Conservation (phyloP, 2,888 invertebrate genomes). For the Plusia festucae region DNA sequence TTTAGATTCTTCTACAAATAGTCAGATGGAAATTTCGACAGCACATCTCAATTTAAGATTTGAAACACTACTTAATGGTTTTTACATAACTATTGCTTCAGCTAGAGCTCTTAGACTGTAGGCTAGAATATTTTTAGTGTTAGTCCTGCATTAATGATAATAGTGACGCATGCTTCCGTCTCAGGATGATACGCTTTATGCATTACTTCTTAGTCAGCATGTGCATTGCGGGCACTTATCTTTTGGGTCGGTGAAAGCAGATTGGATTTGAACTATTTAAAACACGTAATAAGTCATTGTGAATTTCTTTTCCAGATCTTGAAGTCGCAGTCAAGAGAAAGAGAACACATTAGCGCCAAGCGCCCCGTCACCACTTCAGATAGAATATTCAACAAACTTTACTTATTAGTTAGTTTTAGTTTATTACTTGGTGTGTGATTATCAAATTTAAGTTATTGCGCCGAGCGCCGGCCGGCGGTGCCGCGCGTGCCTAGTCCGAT, state of each 20-base stretch:
- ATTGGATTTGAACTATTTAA: not conserved
- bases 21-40: not conserved
- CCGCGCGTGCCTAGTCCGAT: conserved; percentile 88
- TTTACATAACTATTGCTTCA: not conserved
- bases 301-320: conserved; percentile 80
- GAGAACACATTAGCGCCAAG: conserved; percentile 74
- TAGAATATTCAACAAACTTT: conserved; percentile 82
- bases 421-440: conserved; percentile 87
- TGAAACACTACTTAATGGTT: not conserved
- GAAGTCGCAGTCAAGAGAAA: conserved; percentile 75
- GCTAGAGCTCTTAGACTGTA: conserved; percentile 2
- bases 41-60: not conserved
- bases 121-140: not conserved
- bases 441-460: conserved; percentile 85
- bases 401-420: conserved; percentile 85
- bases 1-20: not conserved
- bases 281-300: conserved; percentile 15
- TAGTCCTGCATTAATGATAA: not conserved
- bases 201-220: conserved; percentile 9
- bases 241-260: conserved; percentile 30
- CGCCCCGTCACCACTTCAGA: conserved; percentile 78
- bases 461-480: conserved; percentile 78
- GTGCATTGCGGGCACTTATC: conserved; percentile 24
- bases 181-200: conserved; percentile 8
- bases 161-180: conserved; percentile 21